Evolutionary conservation across 2,888 invertebrate genomes (phyloP), one percentile per base, ranked within the genome.

Genomic region (Hirtodrosophila alboralis): DNA sequence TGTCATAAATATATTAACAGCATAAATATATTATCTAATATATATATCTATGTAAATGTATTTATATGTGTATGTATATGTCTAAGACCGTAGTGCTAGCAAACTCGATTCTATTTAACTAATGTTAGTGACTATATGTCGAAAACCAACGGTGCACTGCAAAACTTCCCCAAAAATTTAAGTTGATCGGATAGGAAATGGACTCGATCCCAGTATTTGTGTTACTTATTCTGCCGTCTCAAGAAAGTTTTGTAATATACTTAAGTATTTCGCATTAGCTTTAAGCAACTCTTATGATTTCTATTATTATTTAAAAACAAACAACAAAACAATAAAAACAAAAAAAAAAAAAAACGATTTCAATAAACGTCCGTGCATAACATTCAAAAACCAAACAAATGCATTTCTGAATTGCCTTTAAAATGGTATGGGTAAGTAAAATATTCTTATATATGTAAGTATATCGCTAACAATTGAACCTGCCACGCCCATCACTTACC

Each of bases 281-380:
- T 38, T 79, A 81, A 72, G 78, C 63, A 75, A 31, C 48, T 33
- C 49, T 59, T 73, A 75, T 75, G 72, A 69, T 75, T 73, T 75
- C 13, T 54, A 71, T 43, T 43, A 1, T 18, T 18, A 18, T 58
- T 31, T 38, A 12, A 7, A 45, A 43, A 41, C 34, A 41, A 49
- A 31, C 43, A 34, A 49, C 45, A 41, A 49, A 31, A 44, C n/a
- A n/a, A n/a, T n/a, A 34, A 49, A 49, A 51, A 33, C 23, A 26
- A 44, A 58, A 34, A 60, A 53, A 47, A 52, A 65, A 38, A 40
- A 69, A 74, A 69, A 71, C 70, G 66, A 75, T 77, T 84, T 84
- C 74, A 80, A 80, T 79, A 79, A 79, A 79, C 83, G 83, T 79
- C 79, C 79, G 79, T 83, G 79, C 83, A 79, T 79, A 78, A 78